Percentiles rank a stretch among this genome's conserved stretches.
These are phyloP conservation scores for Serranus cabrilla DNA, from an alignment of 2,797 vertebrate species.

Conservation along the genomic window DNA sequence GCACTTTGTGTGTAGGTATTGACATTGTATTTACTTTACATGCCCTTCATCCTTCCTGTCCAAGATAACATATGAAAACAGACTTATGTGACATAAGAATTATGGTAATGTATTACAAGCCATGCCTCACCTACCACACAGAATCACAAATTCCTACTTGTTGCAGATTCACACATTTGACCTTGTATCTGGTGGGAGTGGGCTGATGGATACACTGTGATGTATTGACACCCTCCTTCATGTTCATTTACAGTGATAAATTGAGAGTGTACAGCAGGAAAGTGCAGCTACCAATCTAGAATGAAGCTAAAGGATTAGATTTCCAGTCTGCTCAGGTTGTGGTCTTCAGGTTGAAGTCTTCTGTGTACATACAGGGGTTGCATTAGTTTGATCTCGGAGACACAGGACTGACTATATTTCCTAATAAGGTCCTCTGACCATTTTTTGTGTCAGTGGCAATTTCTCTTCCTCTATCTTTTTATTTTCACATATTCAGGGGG, in stretches of 20 bases:
- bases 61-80: conserved; percentile 18
- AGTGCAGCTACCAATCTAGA: conserved; percentile 39
- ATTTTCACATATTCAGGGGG: neutral
- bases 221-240: conserved; percentile 31
- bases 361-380: conserved; percentile 22
- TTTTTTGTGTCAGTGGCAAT: neutral
- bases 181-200: conserved; percentile 23
- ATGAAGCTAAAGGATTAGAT: conserved; percentile 40
- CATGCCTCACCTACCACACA: conserved; percentile 28
- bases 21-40: neutral
- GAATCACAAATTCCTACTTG: conserved; percentile 22
- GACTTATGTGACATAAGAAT: too few relatives aligned
- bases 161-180: conserved; percentile 33
- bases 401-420: conserved; percentile 7
- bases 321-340: conserved; percentile 6
- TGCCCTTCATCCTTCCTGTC: neutral
- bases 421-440: conserved; percentile 14
- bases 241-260: conserved; percentile 44
- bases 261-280: conserved; percentile 38
- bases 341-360: conserved; percentile 37
- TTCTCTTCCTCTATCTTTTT: neutral
- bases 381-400: conserved; percentile 41
- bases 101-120: conserved; percentile 35
- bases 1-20: conserved; percentile 5
- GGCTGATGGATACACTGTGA: conserved; percentile 39